Conservation (phyloP, 2,888 invertebrate species). For the Lissocephala sabroskyi region DNA sequence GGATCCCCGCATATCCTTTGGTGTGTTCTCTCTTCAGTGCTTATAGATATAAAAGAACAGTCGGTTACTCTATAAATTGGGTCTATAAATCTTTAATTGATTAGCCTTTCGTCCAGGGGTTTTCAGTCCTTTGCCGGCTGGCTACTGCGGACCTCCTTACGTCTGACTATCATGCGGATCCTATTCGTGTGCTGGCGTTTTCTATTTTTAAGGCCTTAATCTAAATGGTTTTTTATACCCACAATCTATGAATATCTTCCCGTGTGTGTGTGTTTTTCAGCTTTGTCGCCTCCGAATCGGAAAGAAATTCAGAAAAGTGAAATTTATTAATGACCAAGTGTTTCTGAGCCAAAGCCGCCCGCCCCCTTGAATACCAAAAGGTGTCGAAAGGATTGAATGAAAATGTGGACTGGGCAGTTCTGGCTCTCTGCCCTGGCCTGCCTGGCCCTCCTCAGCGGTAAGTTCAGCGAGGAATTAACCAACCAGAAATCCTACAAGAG, state of each 20-base stretch:
- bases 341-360: constrained; percentile 16
- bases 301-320: constrained; percentile 20
- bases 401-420: constrained; percentile 45
- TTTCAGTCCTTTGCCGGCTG: no score
- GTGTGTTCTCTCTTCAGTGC: constrained; percentile 7
- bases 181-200: constrained; percentile 14
- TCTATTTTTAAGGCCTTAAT: constrained; percentile 52
- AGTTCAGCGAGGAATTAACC: constrained; percentile 4
- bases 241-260: constrained; percentile 16
- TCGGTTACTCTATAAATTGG: no score
- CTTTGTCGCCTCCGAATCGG: constrained; percentile 20
- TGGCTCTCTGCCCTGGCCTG: constrained; percentile 40
- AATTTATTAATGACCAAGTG: constrained; percentile 35
- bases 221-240: constrained; percentile 40
- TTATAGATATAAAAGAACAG: not conserved
- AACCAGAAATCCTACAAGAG: no score
- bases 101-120: no score
- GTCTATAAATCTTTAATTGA: no score
- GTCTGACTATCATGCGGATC: no score
- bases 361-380: constrained; percentile 11
- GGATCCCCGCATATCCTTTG: constrained; percentile 5
- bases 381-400: constrained; percentile 14
- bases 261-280: constrained; percentile 43
- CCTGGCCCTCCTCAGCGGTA: constrained; percentile 37
- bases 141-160: no score